phyloP scores from a whole-genome alignment of 37 sponge, comb jelly and placozoan genomes.

The Cladorhizidae sp. region DNA sequence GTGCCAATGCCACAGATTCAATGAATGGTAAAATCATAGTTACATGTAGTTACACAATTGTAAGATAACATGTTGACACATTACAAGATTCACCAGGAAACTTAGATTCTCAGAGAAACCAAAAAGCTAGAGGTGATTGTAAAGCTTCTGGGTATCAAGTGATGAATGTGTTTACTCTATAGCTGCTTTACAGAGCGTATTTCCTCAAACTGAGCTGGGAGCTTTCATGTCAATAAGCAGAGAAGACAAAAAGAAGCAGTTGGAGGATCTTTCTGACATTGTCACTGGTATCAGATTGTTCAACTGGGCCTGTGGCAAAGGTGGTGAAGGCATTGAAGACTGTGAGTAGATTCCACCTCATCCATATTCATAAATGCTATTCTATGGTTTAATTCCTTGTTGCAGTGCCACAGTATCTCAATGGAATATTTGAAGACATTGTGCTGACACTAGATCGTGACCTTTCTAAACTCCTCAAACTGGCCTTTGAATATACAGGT shows the following conservation, averaged over 20 bases:
- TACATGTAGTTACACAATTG: too few relatives aligned
- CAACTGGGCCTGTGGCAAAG: conserved; percentile 95
- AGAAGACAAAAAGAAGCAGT: conserved; percentile 89
- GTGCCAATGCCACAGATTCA: too few relatives aligned
- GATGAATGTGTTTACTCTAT: too few relatives aligned
- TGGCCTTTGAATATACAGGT: conserved; percentile 74
- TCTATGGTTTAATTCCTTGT: not conserved
- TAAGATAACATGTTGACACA: not conserved
- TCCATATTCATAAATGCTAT: not conserved
- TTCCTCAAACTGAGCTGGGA: conserved; percentile 97
- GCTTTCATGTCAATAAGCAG: conserved; percentile 88
- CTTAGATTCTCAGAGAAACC: too few relatives aligned
- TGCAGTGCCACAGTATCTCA: not conserved
- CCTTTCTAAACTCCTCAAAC: conserved; percentile 52
- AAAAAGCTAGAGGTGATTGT: too few relatives aligned
- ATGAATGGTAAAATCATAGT: too few relatives aligned
- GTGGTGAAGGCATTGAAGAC: conserved; percentile 98
- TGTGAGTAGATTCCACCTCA: conserved; percentile 57
- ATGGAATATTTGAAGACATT: not conserved
- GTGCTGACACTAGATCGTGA: conserved; percentile 55
- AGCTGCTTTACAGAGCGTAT: conserved; percentile 99
- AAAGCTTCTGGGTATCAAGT: too few relatives aligned
- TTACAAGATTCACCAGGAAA: not conserved
- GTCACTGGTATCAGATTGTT: conserved; percentile 97
- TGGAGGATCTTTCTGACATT: conserved; percentile 89